Percentiles rank a stretch among this genome's conserved stretches.
These are phyloP conservation scores for Naso thynnoides DNA, from an alignment of 2,797 vertebrate species.

Conservation along the genomic window DNA sequence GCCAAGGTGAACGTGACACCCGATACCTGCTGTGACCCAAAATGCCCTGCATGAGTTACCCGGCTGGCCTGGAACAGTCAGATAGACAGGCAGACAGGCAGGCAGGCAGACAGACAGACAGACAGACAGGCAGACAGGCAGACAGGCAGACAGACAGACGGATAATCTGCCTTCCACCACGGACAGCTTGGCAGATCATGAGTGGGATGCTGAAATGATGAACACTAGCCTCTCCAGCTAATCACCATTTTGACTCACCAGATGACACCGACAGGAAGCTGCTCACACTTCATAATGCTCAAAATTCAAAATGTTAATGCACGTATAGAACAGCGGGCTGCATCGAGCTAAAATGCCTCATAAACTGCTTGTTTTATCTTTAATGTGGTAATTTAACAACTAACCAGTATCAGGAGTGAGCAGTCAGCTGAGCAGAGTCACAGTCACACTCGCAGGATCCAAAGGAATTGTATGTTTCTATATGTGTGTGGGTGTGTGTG, in stretches of 20 bases:
- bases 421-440: slow-evolving; percentile 16
- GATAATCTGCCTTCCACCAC: slow-evolving; percentile 66
- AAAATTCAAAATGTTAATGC: slow-evolving; percentile 63
- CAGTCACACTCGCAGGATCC: slow-evolving; percentile 18
- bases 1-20: slow-evolving; percentile 4
- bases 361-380: slow-evolving; percentile 28
- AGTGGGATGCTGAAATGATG: slow-evolving; percentile 64
- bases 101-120: slow-evolving; percentile 47
- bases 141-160: slow-evolving; percentile 50
- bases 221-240: slow-evolving; percentile 65
- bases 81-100: slow-evolving; percentile 36
- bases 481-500: slow-evolving; percentile 9
- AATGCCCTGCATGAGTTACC: slow-evolving; percentile 17
- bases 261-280: slow-evolving; percentile 69
- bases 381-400: slow-evolving; percentile 38
- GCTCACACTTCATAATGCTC: slow-evolving; percentile 44
- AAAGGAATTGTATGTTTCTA: no score
- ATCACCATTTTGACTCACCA: slow-evolving; percentile 78
- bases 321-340: slow-evolving; percentile 43
- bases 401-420: slow-evolving; percentile 12
- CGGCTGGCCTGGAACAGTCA: slow-evolving; percentile 17
- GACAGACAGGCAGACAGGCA: slow-evolving; percentile 54
- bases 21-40: slow-evolving; percentile 28
- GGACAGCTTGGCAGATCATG: slow-evolving; percentile 78
- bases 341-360: slow-evolving; percentile 7